A percentile compares a stretch with the other conserved stretches of the same genome.
Evolutionary conservation across 2,113 vertebrate genomes (phyloP).

Genomic region (Poecile atricapillus): DNA sequence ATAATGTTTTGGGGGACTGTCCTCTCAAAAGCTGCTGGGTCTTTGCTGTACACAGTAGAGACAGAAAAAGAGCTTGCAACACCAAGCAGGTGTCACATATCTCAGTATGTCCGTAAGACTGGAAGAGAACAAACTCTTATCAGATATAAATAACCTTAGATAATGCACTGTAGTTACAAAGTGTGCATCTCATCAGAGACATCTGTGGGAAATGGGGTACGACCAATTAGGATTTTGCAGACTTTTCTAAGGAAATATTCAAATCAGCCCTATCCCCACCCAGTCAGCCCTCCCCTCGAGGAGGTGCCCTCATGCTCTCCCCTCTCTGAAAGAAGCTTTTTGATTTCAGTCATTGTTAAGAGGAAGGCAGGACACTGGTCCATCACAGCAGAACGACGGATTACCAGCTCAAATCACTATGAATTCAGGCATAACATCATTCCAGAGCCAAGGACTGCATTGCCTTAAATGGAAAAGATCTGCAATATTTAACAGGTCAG

Average conservation of each 20-base stretch:
- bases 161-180: not conserved
- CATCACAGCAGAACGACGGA: not conserved
- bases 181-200: not conserved
- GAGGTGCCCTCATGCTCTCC: not conserved
- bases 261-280: not conserved
- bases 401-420: not conserved
- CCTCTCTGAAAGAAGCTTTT: not conserved
- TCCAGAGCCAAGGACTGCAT: slow-evolving; percentile 11
- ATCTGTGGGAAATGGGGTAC: not conserved
- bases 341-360: not conserved
- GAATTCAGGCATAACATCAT: not conserved
- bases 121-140: not conserved
- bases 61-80: not conserved
- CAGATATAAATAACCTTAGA: not conserved
- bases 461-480: slow-evolving; percentile 50
- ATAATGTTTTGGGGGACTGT: not conserved
- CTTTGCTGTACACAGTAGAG: not conserved
- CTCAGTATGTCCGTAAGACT: rapidly evolving
- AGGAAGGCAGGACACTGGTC: not conserved
- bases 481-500: slow-evolving; percentile 18
- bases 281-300: rapidly evolving
- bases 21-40: not conserved
- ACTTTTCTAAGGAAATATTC: not conserved
- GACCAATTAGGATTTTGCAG: not conserved
- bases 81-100: not conserved